Evolutionary conservation across 2,888 invertebrate species (phyloP).

Genomic region (Stenodera caucasica): DNA sequence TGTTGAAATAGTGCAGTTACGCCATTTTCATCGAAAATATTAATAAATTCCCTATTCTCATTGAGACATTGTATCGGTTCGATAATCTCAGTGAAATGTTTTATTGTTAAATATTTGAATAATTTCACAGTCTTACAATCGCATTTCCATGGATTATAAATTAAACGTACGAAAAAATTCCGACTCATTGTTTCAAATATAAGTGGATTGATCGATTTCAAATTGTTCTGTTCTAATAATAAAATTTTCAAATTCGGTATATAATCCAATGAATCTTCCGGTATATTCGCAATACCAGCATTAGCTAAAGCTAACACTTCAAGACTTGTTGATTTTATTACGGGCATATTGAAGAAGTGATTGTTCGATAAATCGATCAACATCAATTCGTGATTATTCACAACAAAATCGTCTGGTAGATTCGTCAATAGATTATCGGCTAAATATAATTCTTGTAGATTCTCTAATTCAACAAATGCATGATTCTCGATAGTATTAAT

Average conservation of each 20-base stretch:
- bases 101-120: conserved; percentile 40
- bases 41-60: conserved; percentile 29
- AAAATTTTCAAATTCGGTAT: conserved; percentile 47
- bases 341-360: conserved; percentile 45
- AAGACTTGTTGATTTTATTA: conserved; percentile 44
- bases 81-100: conserved; percentile 34
- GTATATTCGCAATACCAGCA: conserved; percentile 44
- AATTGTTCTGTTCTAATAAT: conserved; percentile 48
- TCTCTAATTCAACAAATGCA: conserved; percentile 45
- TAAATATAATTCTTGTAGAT: conserved; percentile 49
- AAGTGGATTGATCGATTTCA: conserved; percentile 40
- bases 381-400: conserved; percentile 42
- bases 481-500: conserved; percentile 44
- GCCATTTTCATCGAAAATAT: conserved; percentile 36
- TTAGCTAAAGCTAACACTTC: conserved; percentile 46
- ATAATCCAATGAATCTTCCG: conserved; percentile 38
- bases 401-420: conserved; percentile 43
- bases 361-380: conserved; percentile 50
- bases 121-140: conserved; percentile 44
- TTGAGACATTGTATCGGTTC: conserved; percentile 39
- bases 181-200: conserved; percentile 37
- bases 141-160: conserved; percentile 47
- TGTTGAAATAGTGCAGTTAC: conserved; percentile 14
- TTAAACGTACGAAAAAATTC: conserved; percentile 40
- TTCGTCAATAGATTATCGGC: conserved; percentile 46